phyloP scores from a whole-genome alignment of 2,797 vertebrate species.

The Xerus rutilus region DNA sequence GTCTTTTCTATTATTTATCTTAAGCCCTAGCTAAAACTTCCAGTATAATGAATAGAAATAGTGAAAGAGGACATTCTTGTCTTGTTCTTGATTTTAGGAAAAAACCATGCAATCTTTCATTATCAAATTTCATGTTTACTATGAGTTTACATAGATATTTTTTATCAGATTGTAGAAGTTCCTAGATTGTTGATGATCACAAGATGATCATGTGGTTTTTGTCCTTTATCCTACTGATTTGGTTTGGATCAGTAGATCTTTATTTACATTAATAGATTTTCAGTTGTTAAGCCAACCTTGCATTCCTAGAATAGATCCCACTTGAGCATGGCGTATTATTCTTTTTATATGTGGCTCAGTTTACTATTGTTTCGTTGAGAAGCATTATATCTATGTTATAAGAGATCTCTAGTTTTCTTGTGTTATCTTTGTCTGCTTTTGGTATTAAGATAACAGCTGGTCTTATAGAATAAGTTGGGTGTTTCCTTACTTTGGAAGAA shows the following conservation, averaged over 20 bases:
- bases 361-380: not conserved
- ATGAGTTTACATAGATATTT: not conserved
- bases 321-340: not conserved
- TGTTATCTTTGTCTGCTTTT: not conserved
- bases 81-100: not conserved
- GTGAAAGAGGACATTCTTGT: not conserved
- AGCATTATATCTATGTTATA: not conserved
- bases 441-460: not conserved
- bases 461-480: not conserved
- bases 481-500: not conserved
- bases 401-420: not conserved
- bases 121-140: not conserved
- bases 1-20: not conserved
- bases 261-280: not conserved
- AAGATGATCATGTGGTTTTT: not conserved
- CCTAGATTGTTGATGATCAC: not conserved
- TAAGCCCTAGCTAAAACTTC: not conserved
- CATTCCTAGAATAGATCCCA: not conserved
- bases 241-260: not conserved
- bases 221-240: not conserved
- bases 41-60: not conserved
- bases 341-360: not conserved
- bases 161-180: not conserved
- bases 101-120: not conserved
- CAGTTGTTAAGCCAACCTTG: not conserved